Base-by-base conservation (phyloP, 2,113 vertebrate genomes). In the Cinclus mexicanus region DNA sequence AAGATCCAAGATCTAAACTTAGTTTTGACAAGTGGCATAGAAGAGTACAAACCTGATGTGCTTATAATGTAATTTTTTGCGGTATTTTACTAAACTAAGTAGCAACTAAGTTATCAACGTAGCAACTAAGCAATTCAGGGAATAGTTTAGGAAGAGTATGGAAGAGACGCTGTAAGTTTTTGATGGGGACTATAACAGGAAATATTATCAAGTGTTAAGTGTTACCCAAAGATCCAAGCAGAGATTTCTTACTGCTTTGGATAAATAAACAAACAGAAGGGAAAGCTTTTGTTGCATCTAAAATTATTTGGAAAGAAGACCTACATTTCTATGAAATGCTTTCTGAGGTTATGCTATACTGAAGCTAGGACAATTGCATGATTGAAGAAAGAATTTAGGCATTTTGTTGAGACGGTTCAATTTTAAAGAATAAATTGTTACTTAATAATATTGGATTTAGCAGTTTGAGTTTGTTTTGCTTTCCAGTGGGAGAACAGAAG, bases 401-500 rank as follows among this genome's bases (percentile, higher is more conserved):
- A 8, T 75, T 82, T 33, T 46, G 14, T 59, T 82, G 42, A 70
- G 39, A 26, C 44, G 13, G 8, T 69, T 92, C 59, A 35, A 2
- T 83, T 95, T 79, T 46, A 41, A 86, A 68, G 15, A 60, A 77
- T 11, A 83, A 83, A 53, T 69, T 35, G 24, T 76, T 53, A 50
- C 21, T 33, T 56, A 25, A 70, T 25, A 29, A 12, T 39, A 16
- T 70, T 88, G 26, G 53, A 69, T 89, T 84, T 90, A 77, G 53
- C 26, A 2, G 18, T 59, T 81, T 93, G 2, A 24, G 72, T 92
- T 87, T 75, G 71, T 96, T 97, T 98, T 92, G 91, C 41, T 95
- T 98, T 98, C 53, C 96, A 99, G 99, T 70, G 99, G 99, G 81
- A 98, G 99, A 97, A 99, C 99, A 47, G 99, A 99, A 97, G 99